phyloP scores from a whole-genome alignment of 92 coral and sea anemone genomes.

The Porites divaricata region DNA sequence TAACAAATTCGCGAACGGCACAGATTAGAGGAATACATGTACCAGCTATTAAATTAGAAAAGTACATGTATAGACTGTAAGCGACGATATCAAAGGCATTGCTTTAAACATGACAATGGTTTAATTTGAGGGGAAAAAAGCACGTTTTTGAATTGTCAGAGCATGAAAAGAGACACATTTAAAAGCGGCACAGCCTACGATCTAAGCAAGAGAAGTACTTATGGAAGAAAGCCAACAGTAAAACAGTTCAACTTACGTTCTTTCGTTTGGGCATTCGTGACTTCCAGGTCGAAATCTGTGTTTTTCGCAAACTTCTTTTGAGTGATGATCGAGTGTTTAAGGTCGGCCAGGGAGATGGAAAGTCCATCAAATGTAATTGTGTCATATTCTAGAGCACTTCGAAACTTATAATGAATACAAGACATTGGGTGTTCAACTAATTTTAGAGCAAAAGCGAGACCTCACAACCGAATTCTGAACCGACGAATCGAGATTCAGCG shows the following conservation, averaged over 20 bases:
- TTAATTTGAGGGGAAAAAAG: too few relatives aligned
- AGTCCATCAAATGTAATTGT: conserved; percentile 97
- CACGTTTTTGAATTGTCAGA: too few relatives aligned
- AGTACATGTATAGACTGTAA: too few relatives aligned
- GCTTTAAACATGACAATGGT: too few relatives aligned
- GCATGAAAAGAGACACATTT: too few relatives aligned
- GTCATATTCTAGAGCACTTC: conserved; percentile 97
- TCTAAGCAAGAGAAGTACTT: not conserved
- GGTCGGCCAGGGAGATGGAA: conserved; percentile 95
- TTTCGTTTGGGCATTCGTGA: conserved; percentile 96
- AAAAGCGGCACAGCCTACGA: not conserved
- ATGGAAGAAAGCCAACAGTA: not conserved
- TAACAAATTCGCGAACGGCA: too few relatives aligned
- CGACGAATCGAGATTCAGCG: not conserved
- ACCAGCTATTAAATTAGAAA: too few relatives aligned
- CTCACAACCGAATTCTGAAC: not conserved
- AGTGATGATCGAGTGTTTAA: conserved; percentile 90
- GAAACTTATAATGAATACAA: conserved; percentile 97
- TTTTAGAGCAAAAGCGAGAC: conserved; percentile 2
- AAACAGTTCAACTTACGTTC: conserved; percentile 70
- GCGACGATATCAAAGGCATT: too few relatives aligned
- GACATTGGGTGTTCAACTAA: conserved; percentile 65
- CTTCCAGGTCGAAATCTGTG: conserved; percentile 95
- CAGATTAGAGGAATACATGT: too few relatives aligned
- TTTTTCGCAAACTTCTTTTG: conserved; percentile 92